These are phyloP conservation scores for Psammodynastes pulverulentus DNA, from an alignment of 2,113 vertebrate genomes.

Conservation along the genomic window DNA sequence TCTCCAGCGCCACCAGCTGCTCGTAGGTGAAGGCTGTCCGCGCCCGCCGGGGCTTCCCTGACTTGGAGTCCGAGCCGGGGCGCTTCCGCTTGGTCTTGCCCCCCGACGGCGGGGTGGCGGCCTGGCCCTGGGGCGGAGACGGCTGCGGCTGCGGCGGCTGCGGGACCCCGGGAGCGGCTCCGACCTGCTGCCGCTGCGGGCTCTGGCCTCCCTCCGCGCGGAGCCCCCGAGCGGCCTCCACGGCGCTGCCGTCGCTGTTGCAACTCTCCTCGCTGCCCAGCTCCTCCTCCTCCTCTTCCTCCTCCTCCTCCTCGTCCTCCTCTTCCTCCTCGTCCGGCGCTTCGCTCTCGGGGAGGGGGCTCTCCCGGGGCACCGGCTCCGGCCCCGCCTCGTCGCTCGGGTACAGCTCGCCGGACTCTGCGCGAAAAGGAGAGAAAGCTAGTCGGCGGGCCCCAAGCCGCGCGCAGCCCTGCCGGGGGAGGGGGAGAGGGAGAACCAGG, in stretches of 20 bases:
- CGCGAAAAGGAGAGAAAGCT: slow-evolving; percentile 22
- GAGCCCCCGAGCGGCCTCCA: neutral
- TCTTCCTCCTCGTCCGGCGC: slow-evolving; percentile 61
- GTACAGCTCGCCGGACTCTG: slow-evolving; percentile 77
- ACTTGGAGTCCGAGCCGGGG: slow-evolving; percentile 89
- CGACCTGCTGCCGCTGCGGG: neutral
- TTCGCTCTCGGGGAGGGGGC: slow-evolving; percentile 72
- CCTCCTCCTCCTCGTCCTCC: slow-evolving; percentile 77
- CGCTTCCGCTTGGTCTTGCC: slow-evolving; percentile 88
- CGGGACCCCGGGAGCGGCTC: neutral
- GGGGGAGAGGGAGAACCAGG: neutral
- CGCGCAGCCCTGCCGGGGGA: rapidly evolving
- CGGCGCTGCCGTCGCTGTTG: slow-evolving; percentile 51
- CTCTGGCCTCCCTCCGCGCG: neutral
- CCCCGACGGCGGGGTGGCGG: slow-evolving; percentile 54
- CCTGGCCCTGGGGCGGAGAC: slow-evolving; percentile 27
- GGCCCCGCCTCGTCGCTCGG: slow-evolving; percentile 71
- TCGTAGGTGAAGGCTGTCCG: slow-evolving; percentile 96
- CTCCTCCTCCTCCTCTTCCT: slow-evolving; percentile 79
- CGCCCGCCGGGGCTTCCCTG: slow-evolving; percentile 87
- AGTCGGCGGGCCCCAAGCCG: neutral
- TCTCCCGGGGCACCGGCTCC: slow-evolving; percentile 54
- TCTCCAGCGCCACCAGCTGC: slow-evolving; percentile 93
- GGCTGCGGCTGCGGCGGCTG: slow-evolving; percentile 21
- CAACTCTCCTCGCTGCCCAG: slow-evolving; percentile 81